A percentile compares a stretch with the other conserved stretches of the same genome.
phyloP scores from a whole-genome alignment of 1,140 invertebrate species.

The Cydia pomonella region DNA sequence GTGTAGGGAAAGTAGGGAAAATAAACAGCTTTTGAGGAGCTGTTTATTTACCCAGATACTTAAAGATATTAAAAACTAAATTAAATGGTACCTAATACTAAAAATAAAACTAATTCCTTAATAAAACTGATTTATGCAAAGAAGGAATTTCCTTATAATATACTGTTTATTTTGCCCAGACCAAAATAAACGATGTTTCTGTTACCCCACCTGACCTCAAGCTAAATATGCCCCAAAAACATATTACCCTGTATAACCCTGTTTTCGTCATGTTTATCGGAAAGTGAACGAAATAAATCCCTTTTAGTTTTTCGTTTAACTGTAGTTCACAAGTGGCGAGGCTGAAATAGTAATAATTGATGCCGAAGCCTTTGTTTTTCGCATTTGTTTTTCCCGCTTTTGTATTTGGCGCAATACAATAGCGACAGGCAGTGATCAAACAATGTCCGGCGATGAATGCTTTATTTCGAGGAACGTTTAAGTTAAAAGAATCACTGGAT shows the following conservation, averaged over 20 bases:
- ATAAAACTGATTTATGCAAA: no score
- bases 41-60: no score
- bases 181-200: no score
- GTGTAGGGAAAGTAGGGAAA: no score
- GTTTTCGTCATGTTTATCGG: constrained; percentile 36
- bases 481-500: neutral
- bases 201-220: no score
- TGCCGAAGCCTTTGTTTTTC: constrained; percentile 36
- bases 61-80: no score
- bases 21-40: no score
- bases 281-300: constrained; percentile 29
- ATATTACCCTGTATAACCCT: constrained; percentile 32
- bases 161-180: no score
- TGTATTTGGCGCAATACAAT: constrained; percentile 29
- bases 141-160: no score
- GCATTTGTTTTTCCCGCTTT: constrained; percentile 37
- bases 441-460: neutral
- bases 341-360: constrained; percentile 41
- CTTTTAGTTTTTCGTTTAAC: constrained; percentile 33
- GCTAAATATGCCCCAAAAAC: neutral
- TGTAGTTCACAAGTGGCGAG: constrained; percentile 36
- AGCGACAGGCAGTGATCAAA: constrained; percentile 3
- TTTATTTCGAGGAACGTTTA: neutral
- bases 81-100: no score
- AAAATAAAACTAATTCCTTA: no score